Conservation (phyloP, 2,797 vertebrate genomes). For the Tapirus indicus region DNA sequence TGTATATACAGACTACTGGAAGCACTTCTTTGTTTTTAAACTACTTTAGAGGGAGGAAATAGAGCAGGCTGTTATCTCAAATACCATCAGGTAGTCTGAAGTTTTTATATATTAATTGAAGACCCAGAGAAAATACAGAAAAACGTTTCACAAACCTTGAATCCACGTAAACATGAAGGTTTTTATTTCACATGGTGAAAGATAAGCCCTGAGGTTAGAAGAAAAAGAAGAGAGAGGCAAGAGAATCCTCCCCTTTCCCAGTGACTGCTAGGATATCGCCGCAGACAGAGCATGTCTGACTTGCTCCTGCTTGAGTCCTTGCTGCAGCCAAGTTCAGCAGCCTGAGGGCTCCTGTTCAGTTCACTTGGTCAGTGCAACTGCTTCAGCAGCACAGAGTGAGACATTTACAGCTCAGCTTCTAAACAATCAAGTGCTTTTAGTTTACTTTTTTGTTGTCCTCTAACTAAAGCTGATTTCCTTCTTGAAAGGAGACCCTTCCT, state of each 20-base stretch:
- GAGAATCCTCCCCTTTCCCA: neutral
- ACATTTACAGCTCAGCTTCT: neutral
- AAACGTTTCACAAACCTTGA: neutral
- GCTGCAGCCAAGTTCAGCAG: neutral
- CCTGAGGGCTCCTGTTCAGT: fast-evolving
- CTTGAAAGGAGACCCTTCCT: neutral
- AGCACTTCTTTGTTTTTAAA: neutral
- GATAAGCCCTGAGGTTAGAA: neutral
- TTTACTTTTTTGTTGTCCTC: neutral
- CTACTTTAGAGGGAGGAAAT: neutral
- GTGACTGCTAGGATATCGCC: neutral
- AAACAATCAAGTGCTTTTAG: neutral
- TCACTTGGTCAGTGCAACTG: neutral
- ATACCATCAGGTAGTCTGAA: neutral
- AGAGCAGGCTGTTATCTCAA: neutral
- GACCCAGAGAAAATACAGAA: neutral
- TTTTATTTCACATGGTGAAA: neutral
- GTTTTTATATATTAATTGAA: neutral
- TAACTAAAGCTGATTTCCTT: neutral
- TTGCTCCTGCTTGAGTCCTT: no score
- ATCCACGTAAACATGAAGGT: neutral
- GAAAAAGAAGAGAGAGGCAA: neutral
- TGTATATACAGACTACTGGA: neutral
- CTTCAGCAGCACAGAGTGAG: neutral
- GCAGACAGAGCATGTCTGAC: fast-evolving